Base-by-base conservation (phyloP, 2,888 invertebrate species). In the Drosophila stalkeri region DNA sequence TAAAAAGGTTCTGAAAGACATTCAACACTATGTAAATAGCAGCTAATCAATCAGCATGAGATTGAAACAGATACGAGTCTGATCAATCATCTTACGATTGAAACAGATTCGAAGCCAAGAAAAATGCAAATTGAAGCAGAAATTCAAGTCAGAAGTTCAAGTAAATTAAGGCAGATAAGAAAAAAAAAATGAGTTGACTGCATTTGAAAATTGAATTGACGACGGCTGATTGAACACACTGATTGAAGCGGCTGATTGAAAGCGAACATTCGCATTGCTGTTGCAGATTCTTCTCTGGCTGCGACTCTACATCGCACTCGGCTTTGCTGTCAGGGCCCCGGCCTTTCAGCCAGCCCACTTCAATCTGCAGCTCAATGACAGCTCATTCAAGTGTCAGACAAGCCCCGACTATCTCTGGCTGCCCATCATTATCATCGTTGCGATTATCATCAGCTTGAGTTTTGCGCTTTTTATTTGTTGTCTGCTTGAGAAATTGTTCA, bases 401-500 rank as follows among this genome's bases (percentile, higher is more conserved):
- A 72, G 63, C 63, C 59, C 62, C 60, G 71, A 37, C 66, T 37
- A 52, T 70, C 56, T 56, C n/a, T 31, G 64, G 43, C 60, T 65
- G 75, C 55, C 80, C 66, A 68, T 62, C 64, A 67, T 67, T 68
- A 55, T 72, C 64, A 41, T 18, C 52, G 44, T 20, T 41, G 49
- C 47, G 60, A 72, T 65, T 61, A 52, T 68, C 52, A 64, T 76
- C 52, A 46, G 64, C 43, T 57, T 57, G 37, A 67, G 59, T 72
- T 83, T 86, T 81, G 79, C 63, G 65, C 75, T 65, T 69, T 69
- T 78, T 85, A 72, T 86, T 83, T 85, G 81, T 56, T 89, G 81
- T 81, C 89, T 81, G 81, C 72, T 86, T 63, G 77, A 80, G 86
- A 86, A 89, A 85, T 89, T 85, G 66, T 84, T 86, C 63, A 72